Evolutionary conservation across 2,797 vertebrate genomes (phyloP).

Genomic region (Sphaeramia orbicularis): DNA sequence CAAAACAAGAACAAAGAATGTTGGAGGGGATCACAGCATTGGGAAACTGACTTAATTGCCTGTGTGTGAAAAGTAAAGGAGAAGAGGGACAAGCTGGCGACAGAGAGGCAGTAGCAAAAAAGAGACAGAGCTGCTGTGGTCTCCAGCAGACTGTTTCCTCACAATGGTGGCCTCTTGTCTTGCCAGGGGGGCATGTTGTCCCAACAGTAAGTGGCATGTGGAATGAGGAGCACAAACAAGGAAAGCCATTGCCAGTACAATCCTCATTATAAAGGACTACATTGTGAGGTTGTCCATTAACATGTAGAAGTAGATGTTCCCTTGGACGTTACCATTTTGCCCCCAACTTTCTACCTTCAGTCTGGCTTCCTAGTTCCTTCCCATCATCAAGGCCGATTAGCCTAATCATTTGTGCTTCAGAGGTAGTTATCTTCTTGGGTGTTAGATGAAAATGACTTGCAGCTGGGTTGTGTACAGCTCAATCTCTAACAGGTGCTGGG

Average conservation of each 20-base stretch:
- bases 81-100: slow-evolving; percentile 72
- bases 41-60: slow-evolving; percentile 76
- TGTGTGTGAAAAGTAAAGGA: slow-evolving; percentile 73
- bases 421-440: slow-evolving; percentile 73
- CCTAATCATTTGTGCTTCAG: slow-evolving; percentile 66
- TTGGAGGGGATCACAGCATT: slow-evolving; percentile 66
- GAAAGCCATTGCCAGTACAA: slow-evolving; percentile 37
- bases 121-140: slow-evolving; percentile 46
- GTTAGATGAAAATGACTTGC: slow-evolving; percentile 79
- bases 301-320: slow-evolving; percentile 28
- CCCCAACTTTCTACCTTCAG: slow-evolving; percentile 54
- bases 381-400: slow-evolving; percentile 76
- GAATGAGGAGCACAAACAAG: slow-evolving; percentile 58
- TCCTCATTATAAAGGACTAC: slow-evolving; percentile 33
- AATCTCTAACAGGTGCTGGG: slow-evolving; percentile 82
- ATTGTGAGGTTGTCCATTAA: slow-evolving; percentile 14
- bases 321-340: slow-evolving; percentile 21
- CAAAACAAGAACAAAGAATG: slow-evolving; percentile 68
- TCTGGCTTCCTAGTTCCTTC: slow-evolving; percentile 51
- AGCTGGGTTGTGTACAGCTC: slow-evolving; percentile 78
- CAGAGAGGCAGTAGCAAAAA: slow-evolving; percentile 40
- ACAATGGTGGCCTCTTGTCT: slow-evolving; percentile 61
- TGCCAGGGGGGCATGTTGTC: slow-evolving; percentile 38
- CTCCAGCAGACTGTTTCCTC: slow-evolving; percentile 63
- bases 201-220: slow-evolving; percentile 44